Percentiles rank a stretch among this genome's conserved stretches.
Conservation (phyloP, 1,140 invertebrate species). For the Tetramorium simillimum region DNA sequence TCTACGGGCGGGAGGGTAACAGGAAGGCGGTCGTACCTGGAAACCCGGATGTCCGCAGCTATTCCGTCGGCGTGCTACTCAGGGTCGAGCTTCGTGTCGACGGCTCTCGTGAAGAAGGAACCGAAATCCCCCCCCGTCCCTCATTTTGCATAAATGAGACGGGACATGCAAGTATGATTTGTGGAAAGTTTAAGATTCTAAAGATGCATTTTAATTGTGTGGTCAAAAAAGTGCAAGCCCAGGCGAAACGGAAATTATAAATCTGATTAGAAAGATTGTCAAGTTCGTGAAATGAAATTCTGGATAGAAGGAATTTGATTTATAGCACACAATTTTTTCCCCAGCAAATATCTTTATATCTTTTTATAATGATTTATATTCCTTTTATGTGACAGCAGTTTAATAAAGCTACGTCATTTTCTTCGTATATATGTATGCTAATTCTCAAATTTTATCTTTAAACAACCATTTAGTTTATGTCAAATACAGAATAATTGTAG, state of each 20-base stretch:
- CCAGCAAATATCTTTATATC: not conserved
- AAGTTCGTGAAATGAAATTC: not conserved
- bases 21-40: slow-evolving; percentile 43
- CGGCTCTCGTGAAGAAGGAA: not conserved
- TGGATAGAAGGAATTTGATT: slow-evolving; percentile 13
- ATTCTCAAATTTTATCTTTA: not conserved
- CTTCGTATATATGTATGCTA: not conserved
- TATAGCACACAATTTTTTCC: not conserved
- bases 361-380: not conserved
- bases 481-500: not conserved
- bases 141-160: slow-evolving; percentile 34
- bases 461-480: not conserved
- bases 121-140: not conserved
- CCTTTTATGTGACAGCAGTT: not conserved
- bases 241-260: not conserved
- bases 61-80: slow-evolving; percentile 60
- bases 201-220: slow-evolving; percentile 25
- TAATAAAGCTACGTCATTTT: not conserved
- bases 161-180: slow-evolving; percentile 33
- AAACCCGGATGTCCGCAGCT: slow-evolving; percentile 55
- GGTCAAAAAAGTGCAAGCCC: not conserved
- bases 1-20: not conserved
- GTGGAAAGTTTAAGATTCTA: slow-evolving; percentile 17
- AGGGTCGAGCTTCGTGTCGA: slow-evolving; percentile 13
- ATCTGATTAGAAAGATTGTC: not conserved